Conservation (phyloP, 2,797 vertebrate species). For the Pseudopleuronectes americanus region DNA sequence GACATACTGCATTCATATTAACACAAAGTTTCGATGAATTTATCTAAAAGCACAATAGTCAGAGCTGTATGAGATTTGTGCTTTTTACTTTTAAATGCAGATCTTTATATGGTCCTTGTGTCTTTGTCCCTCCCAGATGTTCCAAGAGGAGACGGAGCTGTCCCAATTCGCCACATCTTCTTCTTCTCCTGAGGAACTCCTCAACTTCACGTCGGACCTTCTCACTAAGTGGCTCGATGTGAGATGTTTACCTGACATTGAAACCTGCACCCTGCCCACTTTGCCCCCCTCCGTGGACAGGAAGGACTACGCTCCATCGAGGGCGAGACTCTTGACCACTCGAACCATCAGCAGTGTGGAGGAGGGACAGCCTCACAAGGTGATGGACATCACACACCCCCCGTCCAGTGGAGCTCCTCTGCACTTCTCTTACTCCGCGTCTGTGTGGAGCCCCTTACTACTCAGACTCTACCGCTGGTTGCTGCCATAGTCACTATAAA, state of each 20-base stretch:
- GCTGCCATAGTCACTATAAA: conserved; percentile 57
- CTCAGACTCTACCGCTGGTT: conserved; percentile 74
- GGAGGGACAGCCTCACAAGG: conserved; percentile 28
- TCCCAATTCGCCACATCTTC: conserved; percentile 41
- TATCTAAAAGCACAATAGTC: neutral
- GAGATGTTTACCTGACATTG: conserved; percentile 56
- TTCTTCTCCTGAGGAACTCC: conserved; percentile 82
- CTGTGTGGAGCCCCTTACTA: conserved; percentile 67
- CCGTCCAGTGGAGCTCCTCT: conserved; percentile 31
- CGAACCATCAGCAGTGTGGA: conserved; percentile 45
- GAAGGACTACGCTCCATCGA: conserved; percentile 54
- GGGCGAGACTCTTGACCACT: conserved; percentile 71
- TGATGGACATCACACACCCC: conserved; percentile 26
- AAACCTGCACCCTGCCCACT: conserved; percentile 71
- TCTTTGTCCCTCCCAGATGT: conserved; percentile 63
- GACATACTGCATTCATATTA: neutral
- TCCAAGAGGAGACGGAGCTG: conserved; percentile 74
- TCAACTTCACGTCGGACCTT: conserved; percentile 76
- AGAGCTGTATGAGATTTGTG: neutral
- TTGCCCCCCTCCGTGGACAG: conserved; percentile 56
- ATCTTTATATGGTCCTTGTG: conserved; percentile 1
- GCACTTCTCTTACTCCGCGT: conserved; percentile 24
- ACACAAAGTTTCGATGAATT: neutral
- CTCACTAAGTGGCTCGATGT: conserved; percentile 74
- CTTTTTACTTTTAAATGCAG: neutral